phyloP scores from a whole-genome alignment of 2,888 invertebrate genomes.

The Pachycephus smyrnensis region DNA sequence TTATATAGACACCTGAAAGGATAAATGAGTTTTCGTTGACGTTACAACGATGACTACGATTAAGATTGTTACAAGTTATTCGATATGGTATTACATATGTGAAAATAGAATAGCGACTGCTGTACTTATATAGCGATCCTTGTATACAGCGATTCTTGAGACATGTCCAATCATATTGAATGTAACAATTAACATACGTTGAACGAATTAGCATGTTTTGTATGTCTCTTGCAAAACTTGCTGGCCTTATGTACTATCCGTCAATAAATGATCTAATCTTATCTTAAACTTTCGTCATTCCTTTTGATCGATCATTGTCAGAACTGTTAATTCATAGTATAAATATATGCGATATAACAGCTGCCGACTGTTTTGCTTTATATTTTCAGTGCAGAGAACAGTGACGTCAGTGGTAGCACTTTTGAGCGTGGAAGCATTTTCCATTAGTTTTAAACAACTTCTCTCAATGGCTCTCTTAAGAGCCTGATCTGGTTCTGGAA shows the following conservation, averaged over 20 bases:
- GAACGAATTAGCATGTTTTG: neutral
- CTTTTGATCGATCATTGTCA: neutral
- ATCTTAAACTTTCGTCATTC: neutral
- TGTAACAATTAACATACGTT: neutral
- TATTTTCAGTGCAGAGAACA: neutral
- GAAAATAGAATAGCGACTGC: neutral
- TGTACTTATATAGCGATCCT: too few relatives aligned
- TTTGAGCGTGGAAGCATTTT: neutral
- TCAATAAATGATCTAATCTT: neutral
- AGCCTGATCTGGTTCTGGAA: too few relatives aligned
- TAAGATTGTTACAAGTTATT: neutral
- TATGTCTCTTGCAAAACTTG: neutral
- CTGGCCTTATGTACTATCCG: conserved; percentile 1
- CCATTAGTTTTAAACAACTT: neutral
- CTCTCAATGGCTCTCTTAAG: too few relatives aligned
- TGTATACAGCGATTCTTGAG: neutral
- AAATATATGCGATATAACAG: neutral
- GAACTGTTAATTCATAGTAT: neutral
- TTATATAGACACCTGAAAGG: neutral
- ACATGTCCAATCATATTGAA: neutral
- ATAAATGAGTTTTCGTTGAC: neutral
- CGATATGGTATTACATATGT: neutral
- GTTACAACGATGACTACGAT: neutral
- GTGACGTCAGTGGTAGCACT: neutral
- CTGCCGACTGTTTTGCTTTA: neutral